These are phyloP conservation scores for Trachymyrmex cornetzi DNA, from an alignment of 1,140 invertebrate species.

Conservation along the genomic window DNA sequence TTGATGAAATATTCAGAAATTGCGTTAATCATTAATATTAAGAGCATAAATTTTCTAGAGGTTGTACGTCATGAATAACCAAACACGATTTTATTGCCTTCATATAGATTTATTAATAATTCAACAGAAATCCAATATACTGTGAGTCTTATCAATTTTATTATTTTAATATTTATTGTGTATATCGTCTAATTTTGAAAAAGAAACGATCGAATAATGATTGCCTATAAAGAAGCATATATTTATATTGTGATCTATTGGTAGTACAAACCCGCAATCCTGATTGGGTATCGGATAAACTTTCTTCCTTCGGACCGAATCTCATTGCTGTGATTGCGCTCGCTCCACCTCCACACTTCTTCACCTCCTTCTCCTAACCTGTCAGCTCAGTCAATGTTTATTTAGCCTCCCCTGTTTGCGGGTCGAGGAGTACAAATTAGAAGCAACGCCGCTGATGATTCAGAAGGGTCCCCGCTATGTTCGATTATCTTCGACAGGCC, in stretches of 20 bases:
- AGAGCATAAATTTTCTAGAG: neutral
- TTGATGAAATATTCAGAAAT: slow-evolving; percentile 6
- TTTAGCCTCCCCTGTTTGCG: slow-evolving; percentile 72
- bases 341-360: slow-evolving; percentile 48
- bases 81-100: neutral
- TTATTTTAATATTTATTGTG: neutral
- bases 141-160: slow-evolving; percentile 4
- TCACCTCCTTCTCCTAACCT: slow-evolving; percentile 66
- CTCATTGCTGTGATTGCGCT: slow-evolving; percentile 72
- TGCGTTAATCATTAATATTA: neutral
- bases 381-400: slow-evolving; percentile 77
- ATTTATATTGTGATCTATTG: slow-evolving; percentile 27
- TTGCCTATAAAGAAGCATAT: slow-evolving; percentile 14
- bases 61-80: neutral
- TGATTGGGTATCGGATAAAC: slow-evolving; percentile 53
- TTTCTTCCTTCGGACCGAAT: slow-evolving; percentile 66
- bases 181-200: neutral
- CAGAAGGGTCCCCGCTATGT: slow-evolving; percentile 56
- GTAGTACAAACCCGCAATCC: slow-evolving; percentile 16
- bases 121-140: neutral
- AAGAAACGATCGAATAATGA: neutral
- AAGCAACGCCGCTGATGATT: slow-evolving; percentile 74
- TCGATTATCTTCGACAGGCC: slow-evolving; percentile 58
- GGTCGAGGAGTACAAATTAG: slow-evolving; percentile 75
- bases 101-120: slow-evolving; percentile 4